A percentile compares a stretch with the other conserved stretches of the same genome.
Evolutionary conservation across 2,888 invertebrate genomes (phyloP).

Genomic region (Ochropacha duplaris): DNA sequence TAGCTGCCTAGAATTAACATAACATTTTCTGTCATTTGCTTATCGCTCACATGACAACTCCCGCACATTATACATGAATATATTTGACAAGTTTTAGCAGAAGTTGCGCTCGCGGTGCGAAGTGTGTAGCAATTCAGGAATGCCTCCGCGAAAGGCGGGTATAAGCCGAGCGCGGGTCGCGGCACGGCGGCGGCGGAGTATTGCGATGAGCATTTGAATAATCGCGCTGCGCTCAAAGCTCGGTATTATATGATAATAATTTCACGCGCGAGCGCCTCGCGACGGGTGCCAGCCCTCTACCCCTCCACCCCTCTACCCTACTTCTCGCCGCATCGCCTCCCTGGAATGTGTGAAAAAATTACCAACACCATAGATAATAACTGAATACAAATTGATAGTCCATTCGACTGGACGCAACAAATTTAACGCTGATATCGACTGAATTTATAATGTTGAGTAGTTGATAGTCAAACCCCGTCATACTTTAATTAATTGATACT

Average conservation of each 20-base stretch:
- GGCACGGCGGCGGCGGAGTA: slow-evolving; percentile 30
- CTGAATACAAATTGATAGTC: slow-evolving; percentile 28
- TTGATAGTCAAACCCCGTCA: slow-evolving; percentile 42
- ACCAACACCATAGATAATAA: slow-evolving; percentile 43
- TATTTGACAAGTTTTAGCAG: slow-evolving; percentile 75
- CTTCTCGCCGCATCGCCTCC: slow-evolving; percentile 47
- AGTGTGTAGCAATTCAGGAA: slow-evolving; percentile 54
- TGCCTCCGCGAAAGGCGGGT: slow-evolving; percentile 47
- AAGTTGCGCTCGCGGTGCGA: slow-evolving; percentile 56
- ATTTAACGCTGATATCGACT: slow-evolving; percentile 48
- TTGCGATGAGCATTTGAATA: slow-evolving; percentile 76
- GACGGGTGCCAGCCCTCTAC: slow-evolving; percentile 44
- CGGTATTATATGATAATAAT: slow-evolving; percentile 82
- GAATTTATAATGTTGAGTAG: slow-evolving; percentile 45
- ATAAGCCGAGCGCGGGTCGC: slow-evolving; percentile 15
- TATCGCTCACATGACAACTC: slow-evolving; percentile 78
- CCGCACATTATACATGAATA: slow-evolving; percentile 76
- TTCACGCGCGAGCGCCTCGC: slow-evolving; percentile 73
- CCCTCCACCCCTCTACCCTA: slow-evolving; percentile 40
- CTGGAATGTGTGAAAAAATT: slow-evolving; percentile 75
- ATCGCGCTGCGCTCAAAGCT: slow-evolving; percentile 69
- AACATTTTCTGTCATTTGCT: slow-evolving; percentile 81
- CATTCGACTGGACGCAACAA: slow-evolving; percentile 34
- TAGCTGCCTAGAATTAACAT: slow-evolving; percentile 76
- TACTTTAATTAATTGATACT: slow-evolving; percentile 70